A percentile compares a stretch with the other conserved stretches of the same genome.
Evolutionary conservation across 2,113 vertebrate species (phyloP).

Genomic region (Columba janthina): DNA sequence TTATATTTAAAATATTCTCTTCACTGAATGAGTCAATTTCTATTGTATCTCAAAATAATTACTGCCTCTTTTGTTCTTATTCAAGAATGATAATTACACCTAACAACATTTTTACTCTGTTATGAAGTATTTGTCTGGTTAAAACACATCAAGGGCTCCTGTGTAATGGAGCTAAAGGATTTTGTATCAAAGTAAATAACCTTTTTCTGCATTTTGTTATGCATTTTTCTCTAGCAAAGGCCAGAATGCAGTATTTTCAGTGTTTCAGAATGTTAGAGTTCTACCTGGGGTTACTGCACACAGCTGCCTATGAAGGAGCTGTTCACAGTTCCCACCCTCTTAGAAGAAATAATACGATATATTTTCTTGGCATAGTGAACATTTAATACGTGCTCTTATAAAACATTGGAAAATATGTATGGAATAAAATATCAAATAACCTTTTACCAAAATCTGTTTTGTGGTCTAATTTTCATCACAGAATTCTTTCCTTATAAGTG

Average conservation of each 20-base stretch:
- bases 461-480: not conserved
- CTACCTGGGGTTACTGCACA: not conserved
- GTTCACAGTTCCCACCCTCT: not conserved
- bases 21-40: not conserved
- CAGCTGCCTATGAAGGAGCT: not conserved
- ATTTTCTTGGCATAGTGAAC: not conserved
- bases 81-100: conserved; percentile 15
- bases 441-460: not conserved
- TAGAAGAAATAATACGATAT: not conserved
- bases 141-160: not conserved
- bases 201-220: not conserved
- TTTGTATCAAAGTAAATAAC: not conserved
- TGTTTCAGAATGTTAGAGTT: not conserved
- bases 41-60: not conserved
- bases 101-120: not conserved
- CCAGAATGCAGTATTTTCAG: not conserved
- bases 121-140: not conserved
- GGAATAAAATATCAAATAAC: not conserved
- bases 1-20: not conserved
- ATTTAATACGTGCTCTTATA: not conserved
- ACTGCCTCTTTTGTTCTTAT: not conserved
- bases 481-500: not conserved
- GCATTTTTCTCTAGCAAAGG: not conserved
- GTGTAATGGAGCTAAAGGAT: not conserved
- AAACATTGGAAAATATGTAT: not conserved